Conservation (phyloP, 2,113 vertebrate genomes). For the Channa maculata region DNA sequence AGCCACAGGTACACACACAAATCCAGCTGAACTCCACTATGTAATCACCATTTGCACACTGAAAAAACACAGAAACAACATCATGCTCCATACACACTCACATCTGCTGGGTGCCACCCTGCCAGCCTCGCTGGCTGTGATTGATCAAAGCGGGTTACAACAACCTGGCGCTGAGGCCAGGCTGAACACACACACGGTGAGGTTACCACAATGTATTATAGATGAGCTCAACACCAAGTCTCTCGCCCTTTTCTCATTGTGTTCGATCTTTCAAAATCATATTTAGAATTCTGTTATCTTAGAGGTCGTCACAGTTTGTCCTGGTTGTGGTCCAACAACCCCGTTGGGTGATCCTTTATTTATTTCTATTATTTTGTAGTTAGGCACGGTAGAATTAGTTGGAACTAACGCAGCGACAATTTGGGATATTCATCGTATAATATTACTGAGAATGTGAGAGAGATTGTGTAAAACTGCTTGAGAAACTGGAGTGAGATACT, state of each 20-base stretch:
- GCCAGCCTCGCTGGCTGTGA: slow-evolving; percentile 61
- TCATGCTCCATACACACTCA: slow-evolving; percentile 4
- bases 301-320: too few species aligned
- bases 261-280: too few species aligned
- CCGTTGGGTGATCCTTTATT: too few species aligned
- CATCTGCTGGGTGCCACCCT: slow-evolving; percentile 32
- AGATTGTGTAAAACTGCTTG: too few species aligned
- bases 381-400: too few species aligned
- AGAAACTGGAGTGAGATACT: too few species aligned
- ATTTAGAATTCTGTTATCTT: too few species aligned
- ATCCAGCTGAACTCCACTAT: not conserved
- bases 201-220: slow-evolving; percentile 7
- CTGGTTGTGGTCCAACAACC: too few species aligned
- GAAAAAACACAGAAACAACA: not conserved
- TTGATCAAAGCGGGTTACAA: slow-evolving; percentile 88
- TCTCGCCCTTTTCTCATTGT: not conserved
- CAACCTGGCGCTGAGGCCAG: slow-evolving; percentile 83
- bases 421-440: too few species aligned
- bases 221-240: slow-evolving; percentile 24
- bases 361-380: too few species aligned
- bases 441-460: too few species aligned
- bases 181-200: not conserved
- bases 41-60: not conserved
- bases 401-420: too few species aligned
- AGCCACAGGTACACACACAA: not conserved